A percentile compares a stretch with the other conserved stretches of the same genome.
phyloP scores from a whole-genome alignment of 92 coral and sea anemone species.

The Heteractis magnifica region DNA sequence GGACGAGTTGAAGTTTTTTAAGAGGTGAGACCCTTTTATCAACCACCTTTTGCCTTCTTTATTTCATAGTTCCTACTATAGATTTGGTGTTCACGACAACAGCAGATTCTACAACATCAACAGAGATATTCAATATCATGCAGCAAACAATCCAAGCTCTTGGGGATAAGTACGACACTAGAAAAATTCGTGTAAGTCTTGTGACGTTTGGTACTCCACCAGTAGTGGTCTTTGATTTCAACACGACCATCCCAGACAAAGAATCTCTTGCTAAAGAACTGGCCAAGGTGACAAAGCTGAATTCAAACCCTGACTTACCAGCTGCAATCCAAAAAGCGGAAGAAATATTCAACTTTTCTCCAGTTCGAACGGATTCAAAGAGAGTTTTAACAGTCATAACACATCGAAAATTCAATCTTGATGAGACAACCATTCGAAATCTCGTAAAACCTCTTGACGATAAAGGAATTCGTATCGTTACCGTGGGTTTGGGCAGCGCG shows the following conservation, averaged over 20 bases:
- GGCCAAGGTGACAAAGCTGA: conserved; percentile 19
- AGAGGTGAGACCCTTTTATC: too few species aligned
- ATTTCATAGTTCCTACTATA: conserved; percentile 15
- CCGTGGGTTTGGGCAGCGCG: conserved; percentile 15
- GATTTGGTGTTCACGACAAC: conserved; percentile 23
- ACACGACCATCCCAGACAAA: conserved; percentile 28
- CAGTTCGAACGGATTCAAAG: conserved; percentile 24
- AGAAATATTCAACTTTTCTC: conserved; percentile 10
- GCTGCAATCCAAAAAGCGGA: conserved; percentile 13
- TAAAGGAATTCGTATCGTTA: conserved; percentile 23
- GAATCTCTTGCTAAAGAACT: conserved; percentile 34
- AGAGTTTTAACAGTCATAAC: conserved; percentile 18
- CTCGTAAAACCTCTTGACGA: conserved; percentile 29
- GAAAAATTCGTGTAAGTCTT: conserved; percentile 6
- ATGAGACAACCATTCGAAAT: not conserved
- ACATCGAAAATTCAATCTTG: conserved; percentile 23
- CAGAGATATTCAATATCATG: conserved; percentile 11
- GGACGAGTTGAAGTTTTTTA: too few species aligned
- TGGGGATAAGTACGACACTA: conserved; percentile 23
- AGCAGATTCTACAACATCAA: conserved; percentile 15
- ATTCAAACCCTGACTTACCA: conserved; percentile 5
- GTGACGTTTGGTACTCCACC: conserved; percentile 22
- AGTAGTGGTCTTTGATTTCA: conserved; percentile 12
- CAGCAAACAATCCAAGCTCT: conserved; percentile 23
- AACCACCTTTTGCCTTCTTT: not conserved